Base-by-base conservation (phyloP, 1,140 invertebrate genomes). In the Drosophila santomea region DNA sequence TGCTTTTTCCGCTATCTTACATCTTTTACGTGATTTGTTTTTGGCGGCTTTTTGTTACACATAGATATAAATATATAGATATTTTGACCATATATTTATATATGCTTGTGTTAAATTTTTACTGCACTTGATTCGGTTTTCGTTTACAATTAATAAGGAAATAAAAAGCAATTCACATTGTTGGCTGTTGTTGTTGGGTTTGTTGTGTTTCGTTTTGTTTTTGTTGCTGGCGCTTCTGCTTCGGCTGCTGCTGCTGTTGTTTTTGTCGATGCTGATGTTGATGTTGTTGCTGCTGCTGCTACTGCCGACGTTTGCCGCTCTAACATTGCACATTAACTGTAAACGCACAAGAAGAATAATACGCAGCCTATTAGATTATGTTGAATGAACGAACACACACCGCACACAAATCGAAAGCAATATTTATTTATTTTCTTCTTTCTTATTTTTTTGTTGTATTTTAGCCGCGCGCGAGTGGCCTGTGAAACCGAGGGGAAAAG, bases 301-400 rank as follows among this genome's bases (percentile, higher is more conserved):
- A 47, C 54, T 75, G 63, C 74, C 52, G 66, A 52, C 86, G 72
- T 69, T 74, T 79, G 78, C 78, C 60, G 61, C 59, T 83, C 77
- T 56, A 74, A 68, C 76, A 84, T 89, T 89, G 73, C 76, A 88
- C 77, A 74, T 78, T 35, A 68, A 80, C 84, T 89, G 84, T 50
- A 74, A 55, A 75, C 32, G 57, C 36, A 44, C 28, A 45, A 32
- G 17, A 23, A 50, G 57, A n/a, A 51, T 43, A 36, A 63, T 39
- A 35, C 6, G 12, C 41, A 11, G 58, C 63, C 36, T 63, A 67
- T 67, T 67, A 43, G 59, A 64, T 43, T 51, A 8, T 39, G 25
- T 51, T 8, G 32, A 44, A 74, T 25, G 41, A 15, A 15, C n/a
- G n/a, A 4, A 32, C 63, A 23, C 43, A 59, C 43, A 11, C 41